Evolutionary conservation across 1,140 invertebrate species (phyloP).

Genomic region (Hesperophylax magnus): DNA sequence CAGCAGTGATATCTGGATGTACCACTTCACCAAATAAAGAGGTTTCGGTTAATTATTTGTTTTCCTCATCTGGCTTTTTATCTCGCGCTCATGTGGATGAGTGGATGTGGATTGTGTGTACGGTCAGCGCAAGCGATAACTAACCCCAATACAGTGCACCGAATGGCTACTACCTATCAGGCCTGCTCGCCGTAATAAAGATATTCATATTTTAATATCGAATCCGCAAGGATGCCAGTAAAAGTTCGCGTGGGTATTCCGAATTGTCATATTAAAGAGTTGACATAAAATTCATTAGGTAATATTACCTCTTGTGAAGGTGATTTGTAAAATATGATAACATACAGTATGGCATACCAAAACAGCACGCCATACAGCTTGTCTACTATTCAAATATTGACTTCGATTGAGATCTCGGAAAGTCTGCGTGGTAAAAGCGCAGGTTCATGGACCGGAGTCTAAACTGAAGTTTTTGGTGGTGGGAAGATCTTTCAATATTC

Average conservation of each 20-base stretch:
- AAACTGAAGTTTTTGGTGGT: too few species aligned
- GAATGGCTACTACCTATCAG: background rate
- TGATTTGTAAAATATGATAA: too few species aligned
- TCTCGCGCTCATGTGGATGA: conserved; percentile 25
- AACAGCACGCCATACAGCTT: too few species aligned
- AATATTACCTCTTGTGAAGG: too few species aligned
- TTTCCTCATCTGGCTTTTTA: conserved; percentile 53
- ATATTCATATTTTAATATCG: conserved; percentile 11
- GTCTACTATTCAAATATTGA: too few species aligned
- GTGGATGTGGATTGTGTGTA: background rate
- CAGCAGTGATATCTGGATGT: background rate
- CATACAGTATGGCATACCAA: too few species aligned
- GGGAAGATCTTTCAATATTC: too few species aligned
- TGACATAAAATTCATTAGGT: background rate
- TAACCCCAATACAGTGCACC: background rate
- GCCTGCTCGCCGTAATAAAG: conserved; percentile 22
- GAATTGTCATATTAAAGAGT: background rate
- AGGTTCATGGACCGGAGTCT: too few species aligned
- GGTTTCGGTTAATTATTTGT: conserved; percentile 57
- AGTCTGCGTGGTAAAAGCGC: too few species aligned
- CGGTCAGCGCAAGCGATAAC: conserved; percentile 27
- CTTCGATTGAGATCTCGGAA: too few species aligned
- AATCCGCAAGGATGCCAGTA: conserved; percentile 1
- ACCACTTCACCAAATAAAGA: conserved; percentile 52
- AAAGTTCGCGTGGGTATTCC: background rate